These are phyloP conservation scores for Nephrotoma flavescens DNA, from an alignment of 2,888 invertebrate genomes.

Conservation along the genomic window DNA sequence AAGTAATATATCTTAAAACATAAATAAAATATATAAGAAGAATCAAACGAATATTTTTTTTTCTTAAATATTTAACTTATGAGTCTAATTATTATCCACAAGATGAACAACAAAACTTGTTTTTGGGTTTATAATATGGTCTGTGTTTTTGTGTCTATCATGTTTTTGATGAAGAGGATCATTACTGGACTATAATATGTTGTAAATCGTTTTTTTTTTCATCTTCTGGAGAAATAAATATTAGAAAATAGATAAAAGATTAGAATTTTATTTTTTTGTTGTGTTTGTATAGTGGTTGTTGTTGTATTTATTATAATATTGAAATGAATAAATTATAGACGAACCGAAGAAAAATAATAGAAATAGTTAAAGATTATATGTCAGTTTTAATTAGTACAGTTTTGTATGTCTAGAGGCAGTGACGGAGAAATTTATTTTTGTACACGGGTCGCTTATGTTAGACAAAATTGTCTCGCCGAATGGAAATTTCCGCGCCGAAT, in stretches of 20 bases:
- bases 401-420: too few species aligned
- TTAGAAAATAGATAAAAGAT: neutral
- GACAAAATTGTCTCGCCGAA: too few species aligned
- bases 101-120: neutral
- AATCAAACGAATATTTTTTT: neutral
- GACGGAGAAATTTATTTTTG: too few species aligned
- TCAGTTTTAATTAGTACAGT: neutral
- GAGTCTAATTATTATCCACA: neutral
- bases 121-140: neutral
- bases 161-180: neutral
- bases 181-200: neutral
- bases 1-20: neutral
- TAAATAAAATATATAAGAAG: neutral
- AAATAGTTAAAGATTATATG: neutral
- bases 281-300: neutral
- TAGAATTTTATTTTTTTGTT: neutral
- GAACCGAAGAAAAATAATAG: neutral
- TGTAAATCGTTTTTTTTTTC: neutral
- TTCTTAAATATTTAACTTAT: neutral
- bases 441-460: too few species aligned
- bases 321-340: neutral
- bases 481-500: too few species aligned
- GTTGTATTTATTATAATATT: neutral
- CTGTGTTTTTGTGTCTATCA: neutral
- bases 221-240: neutral